phyloP scores from a whole-genome alignment of 2,888 invertebrate species.

The Schizotus pectinicornis region DNA sequence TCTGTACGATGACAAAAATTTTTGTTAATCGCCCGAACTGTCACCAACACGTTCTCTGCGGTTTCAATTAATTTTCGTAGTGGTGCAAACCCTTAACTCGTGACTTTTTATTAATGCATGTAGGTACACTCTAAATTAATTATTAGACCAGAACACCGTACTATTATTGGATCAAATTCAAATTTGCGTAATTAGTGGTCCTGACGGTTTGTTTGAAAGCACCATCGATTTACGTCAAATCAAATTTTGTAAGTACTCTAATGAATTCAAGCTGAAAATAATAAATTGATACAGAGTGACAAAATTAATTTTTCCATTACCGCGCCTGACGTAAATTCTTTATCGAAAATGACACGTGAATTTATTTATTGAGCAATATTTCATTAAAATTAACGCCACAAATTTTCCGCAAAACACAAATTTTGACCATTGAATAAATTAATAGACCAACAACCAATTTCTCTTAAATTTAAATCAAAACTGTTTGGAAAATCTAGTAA shows the following conservation, averaged over 20 bases:
- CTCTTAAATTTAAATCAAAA: conserved; percentile 3
- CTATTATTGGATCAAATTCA: conserved; percentile 12
- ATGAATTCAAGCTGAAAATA: conserved; percentile 30
- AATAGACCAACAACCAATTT: conserved; percentile 13
- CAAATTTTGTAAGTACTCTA: conserved; percentile 25
- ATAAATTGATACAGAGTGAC: conserved; percentile 29
- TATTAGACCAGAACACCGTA: not conserved
- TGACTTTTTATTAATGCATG: too few relatives aligned
- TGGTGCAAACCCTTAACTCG: too few relatives aligned
- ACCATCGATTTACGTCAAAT: conserved; percentile 28
- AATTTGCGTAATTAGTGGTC: conserved; percentile 22
- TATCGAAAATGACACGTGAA: conserved; percentile 25
- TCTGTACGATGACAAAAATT: too few relatives aligned
- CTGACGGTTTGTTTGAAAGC: conserved; percentile 20
- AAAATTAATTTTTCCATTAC: conserved; percentile 29
- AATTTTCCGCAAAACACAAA: conserved; percentile 21
- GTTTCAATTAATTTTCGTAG: too few relatives aligned
- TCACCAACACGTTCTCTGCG: too few relatives aligned
- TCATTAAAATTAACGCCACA: conserved; percentile 23
- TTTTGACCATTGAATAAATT: conserved; percentile 27
- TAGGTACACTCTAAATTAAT: too few relatives aligned
- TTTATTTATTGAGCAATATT: conserved; percentile 26
- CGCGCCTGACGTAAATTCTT: conserved; percentile 22
- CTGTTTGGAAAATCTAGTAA: conserved; percentile 10
- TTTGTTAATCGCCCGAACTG: too few relatives aligned